Evolutionary conservation across 2,113 vertebrate species (phyloP).

Genomic region (Furnarius figulus): DNA sequence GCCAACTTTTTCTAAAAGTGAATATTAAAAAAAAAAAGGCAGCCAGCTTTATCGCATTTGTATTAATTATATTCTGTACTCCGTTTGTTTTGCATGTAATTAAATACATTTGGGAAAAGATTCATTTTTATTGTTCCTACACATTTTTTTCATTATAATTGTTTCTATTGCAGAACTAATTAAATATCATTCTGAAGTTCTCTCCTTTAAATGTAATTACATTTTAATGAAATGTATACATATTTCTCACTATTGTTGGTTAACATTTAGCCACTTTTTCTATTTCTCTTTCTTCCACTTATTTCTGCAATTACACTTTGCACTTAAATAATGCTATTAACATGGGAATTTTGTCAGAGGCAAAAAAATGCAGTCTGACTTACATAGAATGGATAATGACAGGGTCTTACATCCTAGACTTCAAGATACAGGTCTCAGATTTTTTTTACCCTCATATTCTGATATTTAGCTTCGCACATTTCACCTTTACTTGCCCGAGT

Average conservation of each 20-base stretch:
- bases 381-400: neutral
- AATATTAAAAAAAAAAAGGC: neutral
- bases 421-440: neutral
- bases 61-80: neutral
- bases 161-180: conserved; percentile 16
- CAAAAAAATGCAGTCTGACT: neutral
- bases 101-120: neutral
- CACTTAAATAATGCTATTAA: neutral
- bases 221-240: conserved; percentile 11
- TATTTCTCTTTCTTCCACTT: neutral
- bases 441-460: neutral
- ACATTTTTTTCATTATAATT: neutral
- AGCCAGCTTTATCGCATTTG: neutral
- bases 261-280: neutral
- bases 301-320: neutral
- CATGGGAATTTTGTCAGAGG: neutral
- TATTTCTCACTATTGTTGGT: neutral
- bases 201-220: conserved; percentile 2
- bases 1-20: neutral
- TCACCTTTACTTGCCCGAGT: neutral
- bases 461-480: neutral
- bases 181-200: neutral
- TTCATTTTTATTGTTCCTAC: neutral
- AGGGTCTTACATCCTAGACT: neutral
- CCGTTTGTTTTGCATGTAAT: neutral